These are phyloP conservation scores for Aldabrachelys gigantea DNA, from an alignment of 2,113 vertebrate species.

Conservation along the genomic window DNA sequence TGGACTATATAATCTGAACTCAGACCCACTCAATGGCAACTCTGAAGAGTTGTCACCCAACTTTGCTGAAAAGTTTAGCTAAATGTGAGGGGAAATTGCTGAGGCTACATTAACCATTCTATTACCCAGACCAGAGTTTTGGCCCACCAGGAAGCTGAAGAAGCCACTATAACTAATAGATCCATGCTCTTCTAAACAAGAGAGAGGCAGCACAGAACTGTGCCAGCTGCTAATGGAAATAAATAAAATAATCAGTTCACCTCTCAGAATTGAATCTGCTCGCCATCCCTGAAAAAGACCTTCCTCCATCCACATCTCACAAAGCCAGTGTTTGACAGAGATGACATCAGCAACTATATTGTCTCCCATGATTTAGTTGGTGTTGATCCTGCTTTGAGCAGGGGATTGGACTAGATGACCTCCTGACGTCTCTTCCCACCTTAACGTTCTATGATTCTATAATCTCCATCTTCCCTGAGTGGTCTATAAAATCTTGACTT, in stretches of 20 bases:
- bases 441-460: no score
- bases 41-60: background rate
- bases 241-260: background rate
- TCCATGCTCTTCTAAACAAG: background rate
- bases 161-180: fast-evolving
- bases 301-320: background rate
- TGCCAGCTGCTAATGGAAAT: background rate
- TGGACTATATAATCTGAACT: background rate
- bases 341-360: background rate
- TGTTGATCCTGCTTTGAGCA: no score
- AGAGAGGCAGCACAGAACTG: background rate
- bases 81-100: background rate
- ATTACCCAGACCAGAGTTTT: fast-evolving
- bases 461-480: background rate
- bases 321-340: background rate
- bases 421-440: no score
- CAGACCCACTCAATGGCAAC: background rate
- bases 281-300: background rate
- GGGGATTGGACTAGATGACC: no score
- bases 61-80: background rate
- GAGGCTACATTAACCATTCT: background rate
- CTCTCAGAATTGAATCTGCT: background rate
- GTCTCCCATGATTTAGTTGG: no score
- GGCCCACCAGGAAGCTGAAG: background rate
- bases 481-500: background rate